Percentiles rank a stretch among this genome's conserved stretches.
phyloP scores from a whole-genome alignment of 2,797 vertebrate genomes.

The Nannoperca obscura region DNA sequence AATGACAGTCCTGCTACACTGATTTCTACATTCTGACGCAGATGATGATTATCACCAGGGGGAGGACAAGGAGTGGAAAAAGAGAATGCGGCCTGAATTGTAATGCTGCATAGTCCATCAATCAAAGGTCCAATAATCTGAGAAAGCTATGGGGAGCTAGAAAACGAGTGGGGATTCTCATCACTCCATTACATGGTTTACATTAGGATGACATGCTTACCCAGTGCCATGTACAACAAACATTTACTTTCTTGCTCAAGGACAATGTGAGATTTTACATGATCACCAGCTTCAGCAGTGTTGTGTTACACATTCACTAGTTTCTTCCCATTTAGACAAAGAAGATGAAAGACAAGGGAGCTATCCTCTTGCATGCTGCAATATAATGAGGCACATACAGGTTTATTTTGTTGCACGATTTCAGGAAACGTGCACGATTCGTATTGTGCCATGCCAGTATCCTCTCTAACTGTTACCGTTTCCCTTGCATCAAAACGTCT shows the following conservation, averaged over 20 bases:
- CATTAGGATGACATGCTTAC: conserved; percentile 30
- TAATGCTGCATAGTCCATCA: conserved; percentile 46
- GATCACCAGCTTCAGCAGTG: conserved; percentile 16
- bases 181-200: conserved; percentile 52
- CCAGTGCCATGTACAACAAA: conserved; percentile 13
- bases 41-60: conserved; percentile 63
- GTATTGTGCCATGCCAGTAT: not conserved
- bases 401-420: conserved; percentile 35
- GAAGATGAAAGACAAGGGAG: conserved; percentile 10
- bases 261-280: conserved; percentile 9
- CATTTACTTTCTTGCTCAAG: conserved; percentile 10
- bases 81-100: conserved; percentile 50
- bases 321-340: conserved; percentile 29
- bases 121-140: conserved; percentile 40
- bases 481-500: conserved; percentile 20
- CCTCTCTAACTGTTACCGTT: conserved; percentile 34
- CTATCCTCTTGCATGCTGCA: not conserved
- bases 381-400: not conserved
- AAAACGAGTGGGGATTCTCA: conserved; percentile 22
- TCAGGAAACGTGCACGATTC: not conserved
- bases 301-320: conserved; percentile 20
- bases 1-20: conserved; percentile 54
- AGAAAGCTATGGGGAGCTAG: conserved; percentile 24
- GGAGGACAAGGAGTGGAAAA: conserved; percentile 44
- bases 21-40: conserved; percentile 49